A percentile compares a stretch with the other conserved stretches of the same genome.
Evolutionary conservation across 37 sponge, comb jelly and placozoan species (phyloP).

Genomic region (Ephydatia muelleri): DNA sequence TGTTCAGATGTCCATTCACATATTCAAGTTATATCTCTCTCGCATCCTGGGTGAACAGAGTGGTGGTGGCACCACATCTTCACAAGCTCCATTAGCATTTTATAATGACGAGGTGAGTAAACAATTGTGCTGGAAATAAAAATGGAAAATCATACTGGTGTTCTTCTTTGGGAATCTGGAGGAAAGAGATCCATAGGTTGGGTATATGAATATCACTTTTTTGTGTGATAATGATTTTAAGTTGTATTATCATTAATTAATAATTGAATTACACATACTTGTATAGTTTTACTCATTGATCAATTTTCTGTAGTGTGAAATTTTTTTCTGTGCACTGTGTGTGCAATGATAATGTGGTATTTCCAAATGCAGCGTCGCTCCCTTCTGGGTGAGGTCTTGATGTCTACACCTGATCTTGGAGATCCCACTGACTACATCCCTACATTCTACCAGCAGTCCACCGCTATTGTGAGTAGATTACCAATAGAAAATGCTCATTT

Average conservation of each 20-base stretch:
- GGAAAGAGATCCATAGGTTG: too few relatives aligned
- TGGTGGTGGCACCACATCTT: background rate
- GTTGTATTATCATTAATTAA: background rate
- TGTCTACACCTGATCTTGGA: background rate
- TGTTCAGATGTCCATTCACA: slow-evolving; percentile 26
- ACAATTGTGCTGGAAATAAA: too few relatives aligned
- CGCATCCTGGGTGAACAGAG: slow-evolving; percentile 41
- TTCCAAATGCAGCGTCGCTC: background rate
- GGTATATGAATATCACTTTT: too few relatives aligned
- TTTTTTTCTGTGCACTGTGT: background rate
- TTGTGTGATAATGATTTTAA: too few relatives aligned
- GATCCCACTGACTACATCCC: background rate
- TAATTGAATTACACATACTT: background rate
- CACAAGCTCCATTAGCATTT: slow-evolving; percentile 10
- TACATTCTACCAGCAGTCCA: background rate
- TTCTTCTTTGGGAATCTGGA: too few relatives aligned
- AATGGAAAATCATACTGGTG: too few relatives aligned
- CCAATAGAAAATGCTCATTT: background rate
- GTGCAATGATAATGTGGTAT: background rate
- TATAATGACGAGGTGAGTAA: slow-evolving; percentile 14
- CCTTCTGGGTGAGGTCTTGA: slow-evolving; percentile 2
- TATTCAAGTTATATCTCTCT: slow-evolving; percentile 58
- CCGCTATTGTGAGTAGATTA: background rate
- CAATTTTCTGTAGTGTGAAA: background rate
- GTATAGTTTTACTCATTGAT: too few relatives aligned